Evolutionary conservation across 2,113 vertebrate species (phyloP), one percentile per base, ranked within the genome.

Genomic region (Hippocampus comes): DNA sequence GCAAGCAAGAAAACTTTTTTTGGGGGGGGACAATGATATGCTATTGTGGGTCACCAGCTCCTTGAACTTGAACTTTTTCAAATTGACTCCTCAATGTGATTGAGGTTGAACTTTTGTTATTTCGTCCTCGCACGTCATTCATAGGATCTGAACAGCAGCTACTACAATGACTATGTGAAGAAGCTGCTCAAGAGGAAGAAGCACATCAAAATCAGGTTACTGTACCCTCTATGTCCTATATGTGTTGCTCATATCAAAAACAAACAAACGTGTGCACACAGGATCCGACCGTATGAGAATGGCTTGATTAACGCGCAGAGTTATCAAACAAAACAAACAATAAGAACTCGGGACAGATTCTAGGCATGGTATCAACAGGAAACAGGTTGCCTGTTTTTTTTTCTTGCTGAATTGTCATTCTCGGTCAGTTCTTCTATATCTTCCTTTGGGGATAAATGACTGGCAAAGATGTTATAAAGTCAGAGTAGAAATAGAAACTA

Each of bases 161-260:
- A 93, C 74, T 95, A 94, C 46, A 87, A 86, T 82, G 90, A 93
- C 46, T 98, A 98, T 74, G 92, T 98, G 25, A 95, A 93, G 86
- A 86, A 84, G 0, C 51, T 95, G n/a, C 90, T 98, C n/a, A 89
- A 86, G 78, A 92, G 87, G 86, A 91, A 87, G 87, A 92, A 86
- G 60, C n/a, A 82, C 8, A 63, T 12, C 43, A 21, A 82, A 88
- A 82, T 74, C 84, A 73, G 90, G 92, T 84, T 48, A n/a, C n/a
- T 25, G 7, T 66, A 46, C 21, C 41, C 42, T 64, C 38, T 64
- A 41, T 34, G 30, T 60, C 5, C 30, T 6, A 4, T 61, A 15
- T 61, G 25, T 27, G 56, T 23, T 30, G 6, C 14, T 34, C 34
- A 6, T 34, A 34, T 34, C 5, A 34, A 34, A 5, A 34, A 34